Base-by-base conservation (phyloP, 2,888 invertebrate species). In the Periphyllus acericola region DNA sequence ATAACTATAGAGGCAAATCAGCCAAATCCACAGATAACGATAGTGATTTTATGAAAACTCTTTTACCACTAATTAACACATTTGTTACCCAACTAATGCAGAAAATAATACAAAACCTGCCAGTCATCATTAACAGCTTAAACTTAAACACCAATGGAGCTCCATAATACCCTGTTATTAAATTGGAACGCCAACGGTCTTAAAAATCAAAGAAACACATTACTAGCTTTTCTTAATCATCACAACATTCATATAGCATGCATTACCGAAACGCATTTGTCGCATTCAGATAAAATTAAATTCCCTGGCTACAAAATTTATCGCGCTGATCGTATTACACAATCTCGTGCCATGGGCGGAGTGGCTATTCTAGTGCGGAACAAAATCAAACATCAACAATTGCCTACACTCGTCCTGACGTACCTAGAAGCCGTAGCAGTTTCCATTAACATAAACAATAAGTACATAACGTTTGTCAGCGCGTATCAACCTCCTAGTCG, bases 251-350 rank as follows among this genome's bases (percentile, higher is more conserved):
- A 68, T 46, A 72, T 72, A 9, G 68, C 36, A 14, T 72, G 29
- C 40, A 14, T 71, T 29, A 83, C 36, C 0, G 68, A 71, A 83
- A 66, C 71, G 5, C 68, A 72, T 29, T 40, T 36, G 5, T 46
- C 68, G 21, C 36, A 46, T 68, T 0, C 14, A 5, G 83, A 83
- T 14, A 71, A 60, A 83, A 83, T 83, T 32, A n/a, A 68, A 29
- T 46, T 83, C 52, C 55, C 74, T 29, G 79, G 79, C 55, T 40
- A 40, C 29, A 40, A 40, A n/a, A 79, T 79, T 9, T 40, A 79
- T 21, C 40, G 79, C 40, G 55, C 46, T 14, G 83, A 74, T 72
- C 71, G 34, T 40, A 4, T 74, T 29, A 74, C 72, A 25, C 40
- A 46, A 40, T 25, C 55, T 9, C 72, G 74, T 14, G 83, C 74